phyloP scores from a whole-genome alignment of 2,888 invertebrate species.

The Cantharis rustica region DNA sequence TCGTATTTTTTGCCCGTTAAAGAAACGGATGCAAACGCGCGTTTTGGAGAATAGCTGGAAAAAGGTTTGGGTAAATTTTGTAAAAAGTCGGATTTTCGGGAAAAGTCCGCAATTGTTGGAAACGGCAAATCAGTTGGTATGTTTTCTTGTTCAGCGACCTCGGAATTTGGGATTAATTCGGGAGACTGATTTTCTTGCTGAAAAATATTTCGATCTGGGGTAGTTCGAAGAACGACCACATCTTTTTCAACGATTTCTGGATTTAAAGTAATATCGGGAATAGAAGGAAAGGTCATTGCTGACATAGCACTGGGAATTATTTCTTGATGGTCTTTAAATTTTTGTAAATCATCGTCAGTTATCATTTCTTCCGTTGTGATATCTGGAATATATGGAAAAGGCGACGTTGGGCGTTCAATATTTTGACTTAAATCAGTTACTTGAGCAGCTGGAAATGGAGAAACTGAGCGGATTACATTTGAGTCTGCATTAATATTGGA shows the following conservation, averaged over 20 bases:
- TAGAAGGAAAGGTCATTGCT: conserved; percentile 48
- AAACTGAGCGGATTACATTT: not conserved
- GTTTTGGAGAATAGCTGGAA: conserved; percentile 38
- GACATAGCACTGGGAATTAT: conserved; percentile 27
- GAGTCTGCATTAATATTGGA: not conserved
- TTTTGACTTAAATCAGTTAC: not conserved
- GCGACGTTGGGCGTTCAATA: conserved; percentile 39
- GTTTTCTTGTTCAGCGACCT: not conserved
- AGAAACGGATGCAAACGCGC: conserved; percentile 42
- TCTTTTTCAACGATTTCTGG: conserved; percentile 49
- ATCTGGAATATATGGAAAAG: conserved; percentile 45
- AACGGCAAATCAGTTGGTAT: conserved; percentile 34
- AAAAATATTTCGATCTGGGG: conserved; percentile 37
- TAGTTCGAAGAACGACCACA: conserved; percentile 43
- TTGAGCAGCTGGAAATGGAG: conserved; percentile 6
- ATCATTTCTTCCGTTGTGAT: conserved; percentile 38
- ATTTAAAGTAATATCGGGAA: conserved; percentile 46
- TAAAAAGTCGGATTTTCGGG: conserved; percentile 38
- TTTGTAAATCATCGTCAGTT: conserved; percentile 37
- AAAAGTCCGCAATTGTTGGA: conserved; percentile 46
- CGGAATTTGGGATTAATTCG: not conserved
- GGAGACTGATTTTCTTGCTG: not conserved
- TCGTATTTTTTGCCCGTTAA: conserved; percentile 41
- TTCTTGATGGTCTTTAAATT: conserved; percentile 29
- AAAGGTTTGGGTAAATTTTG: conserved; percentile 37